Percentiles rank a stretch among this genome's conserved stretches.
Conservation (phyloP, 2,113 vertebrate species). For the Datnioides undecimradiatus region DNA sequence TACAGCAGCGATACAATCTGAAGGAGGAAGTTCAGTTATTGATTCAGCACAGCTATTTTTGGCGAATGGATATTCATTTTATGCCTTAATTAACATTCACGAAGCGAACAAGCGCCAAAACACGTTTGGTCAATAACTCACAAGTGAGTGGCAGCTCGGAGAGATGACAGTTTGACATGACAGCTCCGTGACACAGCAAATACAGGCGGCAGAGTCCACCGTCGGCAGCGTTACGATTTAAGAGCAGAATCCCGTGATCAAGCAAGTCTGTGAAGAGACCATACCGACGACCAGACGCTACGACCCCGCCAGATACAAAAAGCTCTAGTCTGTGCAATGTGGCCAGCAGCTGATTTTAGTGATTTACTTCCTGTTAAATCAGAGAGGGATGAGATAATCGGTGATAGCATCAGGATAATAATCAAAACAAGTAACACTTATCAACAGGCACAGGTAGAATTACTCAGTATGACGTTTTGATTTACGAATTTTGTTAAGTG, state of each 20-base stretch:
- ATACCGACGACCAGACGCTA: neutral
- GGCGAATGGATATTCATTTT: neutral
- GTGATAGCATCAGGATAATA: neutral
- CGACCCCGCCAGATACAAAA: neutral
- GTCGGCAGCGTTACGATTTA: neutral
- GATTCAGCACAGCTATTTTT: neutral
- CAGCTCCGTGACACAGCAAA: neutral
- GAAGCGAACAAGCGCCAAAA: neutral
- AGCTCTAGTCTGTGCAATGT: neutral
- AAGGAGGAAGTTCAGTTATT: neutral
- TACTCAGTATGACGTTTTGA: slow-evolving; percentile 16
- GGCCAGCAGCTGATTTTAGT: slow-evolving; percentile 2
- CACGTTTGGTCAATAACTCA: neutral
- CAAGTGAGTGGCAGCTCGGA: neutral
- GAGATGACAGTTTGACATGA: neutral
- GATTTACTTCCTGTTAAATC: neutral
- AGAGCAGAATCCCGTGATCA: neutral
- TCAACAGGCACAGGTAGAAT: neutral
- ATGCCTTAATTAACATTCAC: neutral
- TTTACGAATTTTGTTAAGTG: slow-evolving; percentile 11
- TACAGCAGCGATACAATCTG: neutral
- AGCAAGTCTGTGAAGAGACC: neutral
- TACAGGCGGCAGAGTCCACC: neutral
- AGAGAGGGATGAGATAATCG: neutral
- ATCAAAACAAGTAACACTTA: neutral